Base-by-base conservation (phyloP, 2,113 vertebrate genomes). In the Pipra filicauda region DNA sequence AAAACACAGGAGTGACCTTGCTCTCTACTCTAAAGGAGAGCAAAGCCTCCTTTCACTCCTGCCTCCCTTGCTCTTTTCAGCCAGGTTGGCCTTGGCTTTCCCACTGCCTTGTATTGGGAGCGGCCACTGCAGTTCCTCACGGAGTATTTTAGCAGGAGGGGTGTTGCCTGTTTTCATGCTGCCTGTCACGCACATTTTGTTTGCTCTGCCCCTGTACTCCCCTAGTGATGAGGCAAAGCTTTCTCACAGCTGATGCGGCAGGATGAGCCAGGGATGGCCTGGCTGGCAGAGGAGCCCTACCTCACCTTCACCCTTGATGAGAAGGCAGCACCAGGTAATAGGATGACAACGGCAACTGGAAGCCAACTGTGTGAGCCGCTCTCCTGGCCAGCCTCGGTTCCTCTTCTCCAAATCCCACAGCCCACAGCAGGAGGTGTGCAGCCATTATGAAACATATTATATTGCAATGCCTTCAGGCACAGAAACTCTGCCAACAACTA, bases 361-460 rank as follows among this genome's bases (percentile, higher is more conserved):
- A 93, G 46, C 69, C 81, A 72, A 61, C 31, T 73, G 76, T 27
- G 52, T 26, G 37, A 1, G 16, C 58, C 39, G 65, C 48, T 91
- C 35, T 92, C 51, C 67, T 83, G 88, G 64, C 62, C 65, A 85
- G 78, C 49, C 71, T 19, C 31, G 27, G 23, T 24, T 73, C 26
- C 67, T 88, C 82, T 58, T n/a, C 88, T 88, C 55, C 90, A 88
- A 91, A 70, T 93, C 74, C 78, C 88, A 43, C 72, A 73, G 78
- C 88, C 91, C 89, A 51, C 95, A 95, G 91, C 86, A 93, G 93
- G 96, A 10, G 1, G 37, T 59, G 27, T 35, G 74, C 71, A 94
- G 72, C 94, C 93, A 88, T 90, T 88, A 91, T 70, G 41, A 89
- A 62, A 93, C 62, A 66, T 2, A 2, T 39, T 76, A 54, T 58